Percentiles rank a stretch among this genome's conserved stretches.
Evolutionary conservation across 2,797 vertebrate genomes (phyloP).

Genomic region (Myotis findleyi): DNA sequence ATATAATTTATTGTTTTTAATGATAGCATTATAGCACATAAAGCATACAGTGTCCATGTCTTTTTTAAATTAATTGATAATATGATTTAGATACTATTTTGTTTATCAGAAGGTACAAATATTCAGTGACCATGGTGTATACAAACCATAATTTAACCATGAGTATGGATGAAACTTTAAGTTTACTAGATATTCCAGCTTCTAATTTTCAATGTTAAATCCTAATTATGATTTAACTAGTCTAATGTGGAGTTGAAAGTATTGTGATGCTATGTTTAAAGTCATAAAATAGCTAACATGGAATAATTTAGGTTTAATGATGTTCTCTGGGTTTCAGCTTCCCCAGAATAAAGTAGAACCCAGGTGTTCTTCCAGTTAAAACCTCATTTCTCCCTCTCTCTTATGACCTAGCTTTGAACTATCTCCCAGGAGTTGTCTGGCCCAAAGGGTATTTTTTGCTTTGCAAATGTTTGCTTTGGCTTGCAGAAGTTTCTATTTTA

Average conservation of each 20-base stretch:
- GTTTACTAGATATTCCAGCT: neutral
- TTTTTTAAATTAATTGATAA: neutral
- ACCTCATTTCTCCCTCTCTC: neutral
- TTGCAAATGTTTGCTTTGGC: conserved; percentile 31
- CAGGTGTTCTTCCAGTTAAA: neutral
- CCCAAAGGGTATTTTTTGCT: neutral
- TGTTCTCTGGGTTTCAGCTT: neutral
- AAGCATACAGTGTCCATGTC: neutral
- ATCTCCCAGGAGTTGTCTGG: neutral
- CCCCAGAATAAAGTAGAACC: neutral
- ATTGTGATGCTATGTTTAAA: neutral
- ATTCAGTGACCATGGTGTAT: neutral
- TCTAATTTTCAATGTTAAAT: neutral
- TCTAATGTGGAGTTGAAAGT: neutral
- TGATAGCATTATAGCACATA: neutral
- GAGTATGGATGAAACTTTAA: neutral
- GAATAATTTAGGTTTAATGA: neutral
- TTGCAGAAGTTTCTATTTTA: conserved; percentile 17
- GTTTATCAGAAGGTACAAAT: neutral
- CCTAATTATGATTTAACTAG: neutral
- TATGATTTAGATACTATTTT: neutral
- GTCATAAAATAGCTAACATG: neutral
- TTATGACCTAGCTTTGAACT: neutral
- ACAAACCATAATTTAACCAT: neutral
- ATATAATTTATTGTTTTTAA: neutral